Evolutionary conservation across 1,140 invertebrate genomes (phyloP).

Genomic region (Aphelinus atriplicis): DNA sequence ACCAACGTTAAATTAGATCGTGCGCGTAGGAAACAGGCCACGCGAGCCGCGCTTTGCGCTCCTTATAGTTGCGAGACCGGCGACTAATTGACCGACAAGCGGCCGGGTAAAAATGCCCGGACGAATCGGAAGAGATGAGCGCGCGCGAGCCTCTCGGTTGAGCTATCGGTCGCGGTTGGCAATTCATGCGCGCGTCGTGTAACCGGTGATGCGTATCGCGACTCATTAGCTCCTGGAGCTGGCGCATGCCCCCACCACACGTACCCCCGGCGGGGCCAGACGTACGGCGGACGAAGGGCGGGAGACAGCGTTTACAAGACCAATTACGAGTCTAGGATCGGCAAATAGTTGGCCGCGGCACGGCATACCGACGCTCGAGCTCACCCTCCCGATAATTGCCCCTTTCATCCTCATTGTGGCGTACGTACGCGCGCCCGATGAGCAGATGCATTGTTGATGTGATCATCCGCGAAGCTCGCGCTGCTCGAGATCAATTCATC

Average conservation of each 20-base stretch:
- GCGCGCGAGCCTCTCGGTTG: no score
- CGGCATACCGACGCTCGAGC: constrained; percentile 42
- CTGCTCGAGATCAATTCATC: background rate
- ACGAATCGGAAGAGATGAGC: background rate
- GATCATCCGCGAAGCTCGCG: no score
- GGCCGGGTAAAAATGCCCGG: background rate
- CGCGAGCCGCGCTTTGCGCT: no score
- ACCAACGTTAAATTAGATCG: no score
- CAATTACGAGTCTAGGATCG: constrained; percentile 61
- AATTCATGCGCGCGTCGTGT: constrained; percentile 13
- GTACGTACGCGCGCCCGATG: background rate
- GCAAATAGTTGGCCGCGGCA: constrained; percentile 58
- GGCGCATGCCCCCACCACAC: constrained; percentile 42
- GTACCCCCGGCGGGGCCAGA: no score
- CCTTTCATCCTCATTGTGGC: constrained; percentile 22
- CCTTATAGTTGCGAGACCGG: no score
- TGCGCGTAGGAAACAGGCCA: no score
- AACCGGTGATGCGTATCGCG: constrained; percentile 60
- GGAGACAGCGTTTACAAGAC: constrained; percentile 54
- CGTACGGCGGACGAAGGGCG: constrained; percentile 44
- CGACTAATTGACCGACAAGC: background rate
- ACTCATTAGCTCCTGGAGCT: constrained; percentile 56
- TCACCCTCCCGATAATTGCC: constrained; percentile 18
- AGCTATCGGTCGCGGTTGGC: no score
- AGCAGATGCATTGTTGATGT: background rate